A percentile compares a stretch with the other conserved stretches of the same genome.
Conservation (phyloP, 30 jellyfish, hydroid and myxozoan species). For the Cassiopea andromeda region DNA sequence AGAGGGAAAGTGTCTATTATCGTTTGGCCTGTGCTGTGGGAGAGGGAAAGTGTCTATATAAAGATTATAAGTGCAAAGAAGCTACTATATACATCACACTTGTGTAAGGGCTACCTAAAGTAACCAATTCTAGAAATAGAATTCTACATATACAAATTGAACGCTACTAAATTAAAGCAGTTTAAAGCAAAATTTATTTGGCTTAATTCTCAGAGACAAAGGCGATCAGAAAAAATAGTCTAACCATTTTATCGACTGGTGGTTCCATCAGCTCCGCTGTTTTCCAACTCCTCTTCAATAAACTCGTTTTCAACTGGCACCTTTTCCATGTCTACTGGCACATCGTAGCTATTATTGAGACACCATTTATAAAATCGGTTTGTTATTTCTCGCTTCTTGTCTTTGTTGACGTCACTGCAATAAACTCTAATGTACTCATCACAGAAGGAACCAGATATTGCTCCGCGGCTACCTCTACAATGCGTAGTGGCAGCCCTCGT, state of each 20-base stretch:
- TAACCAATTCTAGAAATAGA: too few relatives aligned
- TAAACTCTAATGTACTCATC: constrained; percentile 49
- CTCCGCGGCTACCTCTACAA: neutral
- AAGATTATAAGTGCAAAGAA: too few relatives aligned
- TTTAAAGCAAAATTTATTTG: too few relatives aligned
- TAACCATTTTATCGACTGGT: neutral
- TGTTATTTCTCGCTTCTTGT: constrained; percentile 22
- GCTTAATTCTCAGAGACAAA: too few relatives aligned
- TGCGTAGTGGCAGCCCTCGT: neutral
- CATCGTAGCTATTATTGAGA: constrained; percentile 6
- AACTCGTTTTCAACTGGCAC: constrained; percentile 50
- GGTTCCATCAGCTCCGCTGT: neutral
- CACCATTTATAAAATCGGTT: constrained; percentile 48
- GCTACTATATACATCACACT: too few relatives aligned
- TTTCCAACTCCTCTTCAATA: neutral
- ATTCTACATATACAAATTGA: too few relatives aligned
- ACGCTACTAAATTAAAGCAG: too few relatives aligned
- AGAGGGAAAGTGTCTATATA: too few relatives aligned
- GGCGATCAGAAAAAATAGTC: too few relatives aligned
- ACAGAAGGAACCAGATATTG: neutral
- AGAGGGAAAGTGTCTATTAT: too few relatives aligned
- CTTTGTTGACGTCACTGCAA: constrained; percentile 8
- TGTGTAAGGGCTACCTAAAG: too few relatives aligned
- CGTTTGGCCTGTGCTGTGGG: too few relatives aligned
- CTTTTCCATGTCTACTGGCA: constrained; percentile 47